Percentiles rank a stretch among this genome's conserved stretches.
Conservation (phyloP, 2,113 vertebrate species). For the Rhinolophus sinicus region DNA sequence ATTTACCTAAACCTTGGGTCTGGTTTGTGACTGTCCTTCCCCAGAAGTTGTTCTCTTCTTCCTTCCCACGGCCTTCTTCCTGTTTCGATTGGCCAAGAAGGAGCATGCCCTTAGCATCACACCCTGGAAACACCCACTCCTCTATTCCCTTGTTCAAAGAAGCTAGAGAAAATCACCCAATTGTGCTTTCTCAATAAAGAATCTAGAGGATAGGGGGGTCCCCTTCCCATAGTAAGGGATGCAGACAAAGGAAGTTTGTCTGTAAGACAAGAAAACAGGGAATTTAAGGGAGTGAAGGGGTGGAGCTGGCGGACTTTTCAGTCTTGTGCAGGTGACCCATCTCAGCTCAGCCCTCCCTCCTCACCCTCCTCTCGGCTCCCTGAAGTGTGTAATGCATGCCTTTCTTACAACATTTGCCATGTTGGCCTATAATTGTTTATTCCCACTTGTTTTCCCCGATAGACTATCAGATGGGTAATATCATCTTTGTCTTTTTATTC, state of each 20-base stretch:
- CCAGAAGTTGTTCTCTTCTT: background rate
- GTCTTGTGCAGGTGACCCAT: background rate
- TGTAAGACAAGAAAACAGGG: background rate
- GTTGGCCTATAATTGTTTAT: background rate
- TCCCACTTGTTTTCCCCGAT: background rate
- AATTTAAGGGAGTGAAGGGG: background rate
- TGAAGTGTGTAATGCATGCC: background rate
- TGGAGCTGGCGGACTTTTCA: background rate
- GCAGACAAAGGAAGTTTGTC: background rate
- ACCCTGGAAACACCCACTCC: background rate
- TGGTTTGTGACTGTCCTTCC: background rate
- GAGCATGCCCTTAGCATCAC: too few relatives aligned
- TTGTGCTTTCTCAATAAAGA: background rate
- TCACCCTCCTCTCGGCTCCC: background rate
- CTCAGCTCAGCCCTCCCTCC: background rate
- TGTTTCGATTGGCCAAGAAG: background rate
- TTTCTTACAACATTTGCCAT: rapidly evolving
- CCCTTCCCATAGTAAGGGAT: background rate
- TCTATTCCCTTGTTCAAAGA: background rate
- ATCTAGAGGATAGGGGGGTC: background rate
- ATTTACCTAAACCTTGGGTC: background rate
- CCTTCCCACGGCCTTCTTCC: background rate
- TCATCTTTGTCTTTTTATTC: background rate
- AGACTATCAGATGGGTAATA: too few relatives aligned
- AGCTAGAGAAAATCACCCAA: background rate